Conservation (phyloP, 2,888 invertebrate species). For the Ophioninae sp. region DNA sequence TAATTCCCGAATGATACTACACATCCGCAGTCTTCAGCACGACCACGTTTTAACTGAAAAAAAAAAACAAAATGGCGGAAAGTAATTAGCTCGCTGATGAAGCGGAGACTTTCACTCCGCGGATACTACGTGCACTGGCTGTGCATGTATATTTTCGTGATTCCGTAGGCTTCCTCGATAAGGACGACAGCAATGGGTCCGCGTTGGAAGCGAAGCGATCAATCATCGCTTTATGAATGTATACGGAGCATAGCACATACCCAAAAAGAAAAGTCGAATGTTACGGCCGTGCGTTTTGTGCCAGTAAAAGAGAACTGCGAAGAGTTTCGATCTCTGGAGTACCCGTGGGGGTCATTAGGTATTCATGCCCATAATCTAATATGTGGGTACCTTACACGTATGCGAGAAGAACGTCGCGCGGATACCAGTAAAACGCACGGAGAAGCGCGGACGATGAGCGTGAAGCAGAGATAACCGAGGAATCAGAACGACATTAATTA, state of each 20-base stretch:
- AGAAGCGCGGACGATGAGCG: conserved; percentile 52
- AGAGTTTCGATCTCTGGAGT: conserved; percentile 29
- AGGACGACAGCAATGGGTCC: conserved; percentile 32
- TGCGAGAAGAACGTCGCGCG: conserved; percentile 10
- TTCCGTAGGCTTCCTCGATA: conserved; percentile 57
- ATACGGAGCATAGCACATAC: too few species aligned
- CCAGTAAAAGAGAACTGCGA: conserved; percentile 40
- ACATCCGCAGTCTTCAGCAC: conserved; percentile 18
- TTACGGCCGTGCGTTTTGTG: conserved; percentile 38
- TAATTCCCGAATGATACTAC: conserved; percentile 53
- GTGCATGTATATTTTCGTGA: conserved; percentile 22
- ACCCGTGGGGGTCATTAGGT: conserved; percentile 51
- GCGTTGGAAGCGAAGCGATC: conserved; percentile 53
- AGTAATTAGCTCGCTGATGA: conserved; percentile 48
- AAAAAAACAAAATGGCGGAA: conserved; percentile 27
- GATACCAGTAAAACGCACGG: conserved; percentile 32
- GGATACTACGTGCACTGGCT: background rate
- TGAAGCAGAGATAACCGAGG: conserved; percentile 58
- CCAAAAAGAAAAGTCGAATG: conserved; percentile 33
- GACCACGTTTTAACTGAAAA: conserved; percentile 5
- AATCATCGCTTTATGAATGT: conserved; percentile 55
- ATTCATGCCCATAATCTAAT: conserved; percentile 35
- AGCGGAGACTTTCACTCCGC: conserved; percentile 55
- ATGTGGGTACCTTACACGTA: conserved; percentile 10
- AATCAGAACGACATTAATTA: conserved; percentile 66